These are phyloP conservation scores for Melikaiella ostensackeni DNA, from an alignment of 2,888 invertebrate genomes.

Conservation along the genomic window DNA sequence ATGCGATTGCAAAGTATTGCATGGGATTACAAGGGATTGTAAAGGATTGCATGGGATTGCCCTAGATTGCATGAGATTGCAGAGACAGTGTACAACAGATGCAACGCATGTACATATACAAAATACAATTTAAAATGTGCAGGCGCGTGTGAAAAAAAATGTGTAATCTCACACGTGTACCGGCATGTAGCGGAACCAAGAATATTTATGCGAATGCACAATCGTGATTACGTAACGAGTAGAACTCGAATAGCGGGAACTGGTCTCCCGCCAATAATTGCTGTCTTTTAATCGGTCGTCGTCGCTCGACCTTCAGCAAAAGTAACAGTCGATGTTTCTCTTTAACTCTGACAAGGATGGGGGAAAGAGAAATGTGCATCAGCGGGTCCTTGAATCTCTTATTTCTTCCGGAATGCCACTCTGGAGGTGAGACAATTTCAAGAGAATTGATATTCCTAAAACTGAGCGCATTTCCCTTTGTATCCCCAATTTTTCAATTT, in stretches of 20 bases:
- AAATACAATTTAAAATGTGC: slow-evolving; percentile 1
- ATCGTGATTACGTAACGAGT: slow-evolving; percentile 67
- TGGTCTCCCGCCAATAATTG: slow-evolving; percentile 67
- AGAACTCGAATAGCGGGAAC: slow-evolving; percentile 74
- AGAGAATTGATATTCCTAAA: background rate
- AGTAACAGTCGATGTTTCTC: slow-evolving; percentile 38
- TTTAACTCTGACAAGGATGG: slow-evolving; percentile 8
- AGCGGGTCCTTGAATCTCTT: slow-evolving; percentile 3
- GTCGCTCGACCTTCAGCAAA: slow-evolving; percentile 60
- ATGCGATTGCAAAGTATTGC: too few relatives aligned
- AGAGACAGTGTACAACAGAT: too few relatives aligned
- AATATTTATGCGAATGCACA: slow-evolving; percentile 66
- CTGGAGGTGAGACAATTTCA: background rate
- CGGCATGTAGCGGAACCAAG: slow-evolving; percentile 60
- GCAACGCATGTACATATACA: background rate
- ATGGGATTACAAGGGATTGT: too few relatives aligned
- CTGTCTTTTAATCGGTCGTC: slow-evolving; percentile 67
- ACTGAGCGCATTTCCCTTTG: background rate
- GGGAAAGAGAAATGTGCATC: slow-evolving; percentile 18
- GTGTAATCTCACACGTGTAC: slow-evolving; percentile 56
- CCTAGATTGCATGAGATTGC: too few relatives aligned
- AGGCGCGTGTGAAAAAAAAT: slow-evolving; percentile 1
- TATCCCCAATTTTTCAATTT: background rate
- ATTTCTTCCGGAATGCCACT: background rate
- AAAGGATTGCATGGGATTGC: too few relatives aligned